A percentile compares a stretch with the other conserved stretches of the same genome.
Conservation (phyloP, 2,888 invertebrate genomes). For the Scaptomyza tumidula region DNA sequence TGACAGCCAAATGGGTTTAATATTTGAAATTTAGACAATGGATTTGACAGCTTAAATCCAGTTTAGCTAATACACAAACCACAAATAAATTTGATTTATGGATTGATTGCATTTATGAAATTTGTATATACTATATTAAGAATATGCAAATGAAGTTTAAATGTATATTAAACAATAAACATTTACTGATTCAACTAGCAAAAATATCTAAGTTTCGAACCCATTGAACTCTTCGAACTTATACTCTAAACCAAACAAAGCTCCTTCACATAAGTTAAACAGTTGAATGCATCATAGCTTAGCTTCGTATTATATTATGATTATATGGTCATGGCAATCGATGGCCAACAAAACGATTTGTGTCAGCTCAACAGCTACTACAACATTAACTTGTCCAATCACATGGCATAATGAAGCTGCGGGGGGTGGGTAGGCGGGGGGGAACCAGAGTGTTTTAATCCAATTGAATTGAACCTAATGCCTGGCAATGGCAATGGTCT, state of each 20-base stretch:
- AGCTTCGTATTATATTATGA: not conserved
- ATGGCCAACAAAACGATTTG: constrained; percentile 51
- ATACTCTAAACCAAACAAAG: too few species aligned
- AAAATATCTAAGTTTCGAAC: too few species aligned
- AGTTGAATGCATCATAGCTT: too few species aligned
- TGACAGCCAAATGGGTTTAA: not conserved
- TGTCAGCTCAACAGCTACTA: constrained; percentile 38
- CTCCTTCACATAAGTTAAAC: too few species aligned
- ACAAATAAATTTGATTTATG: not conserved
- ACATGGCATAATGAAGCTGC: not conserved
- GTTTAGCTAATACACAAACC: not conserved
- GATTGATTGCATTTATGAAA: too few species aligned
- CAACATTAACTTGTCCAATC: constrained; percentile 4
- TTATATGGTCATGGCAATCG: not conserved
- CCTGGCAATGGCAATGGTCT: constrained; percentile 34
- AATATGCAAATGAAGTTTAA: too few species aligned
- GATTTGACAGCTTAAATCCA: not conserved
- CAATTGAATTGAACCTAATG: constrained; percentile 62
- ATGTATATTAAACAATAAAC: too few species aligned
- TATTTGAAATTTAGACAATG: not conserved
- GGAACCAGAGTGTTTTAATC: constrained; percentile 46
- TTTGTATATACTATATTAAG: too few species aligned
- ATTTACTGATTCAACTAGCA: too few species aligned
- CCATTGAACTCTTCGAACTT: not conserved
- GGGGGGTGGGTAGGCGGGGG: not conserved